Percentiles rank a stretch among this genome's conserved stretches.
phyloP scores from a whole-genome alignment of 1,140 invertebrate species.

The Hypsibius dujardini region DNA sequence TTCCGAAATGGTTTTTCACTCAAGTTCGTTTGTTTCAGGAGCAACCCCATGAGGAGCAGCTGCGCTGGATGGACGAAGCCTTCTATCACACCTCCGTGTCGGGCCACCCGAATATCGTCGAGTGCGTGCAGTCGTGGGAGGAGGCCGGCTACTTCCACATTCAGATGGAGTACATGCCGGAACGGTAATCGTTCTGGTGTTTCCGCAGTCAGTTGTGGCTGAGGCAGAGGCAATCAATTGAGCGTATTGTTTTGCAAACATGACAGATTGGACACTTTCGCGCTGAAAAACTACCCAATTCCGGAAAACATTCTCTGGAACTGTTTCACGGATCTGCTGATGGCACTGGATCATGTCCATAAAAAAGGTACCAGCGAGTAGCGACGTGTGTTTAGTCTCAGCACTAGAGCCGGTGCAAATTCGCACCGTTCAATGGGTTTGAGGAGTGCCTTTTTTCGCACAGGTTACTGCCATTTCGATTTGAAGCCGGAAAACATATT shows the following conservation, averaged over 20 bases:
- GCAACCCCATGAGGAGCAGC: not conserved
- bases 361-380: not conserved
- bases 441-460: no score
- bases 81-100: not conserved
- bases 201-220: not conserved
- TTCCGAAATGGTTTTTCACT: not conserved
- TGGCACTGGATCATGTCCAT: conserved; percentile 9
- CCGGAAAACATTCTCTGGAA: not conserved
- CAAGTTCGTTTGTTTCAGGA: not conserved
- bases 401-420: no score
- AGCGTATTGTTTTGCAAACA: no score
- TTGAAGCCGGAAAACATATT: conserved; percentile 12
- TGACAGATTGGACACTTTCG: not conserved
- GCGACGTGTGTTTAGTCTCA: no score
- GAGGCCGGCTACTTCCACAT: conserved; percentile 11
- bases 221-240: no score
- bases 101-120: conserved; percentile 7
- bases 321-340: conserved; percentile 1
- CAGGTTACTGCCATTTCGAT: conserved; percentile 3
- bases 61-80: conserved; percentile 12
- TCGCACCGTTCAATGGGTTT: no score
- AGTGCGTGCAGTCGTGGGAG: conserved; percentile 3
- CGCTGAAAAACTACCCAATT: not conserved
- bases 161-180: conserved; percentile 12
- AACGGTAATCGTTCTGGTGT: not conserved